Conservation (phyloP, 2,113 vertebrate species). For the Pipa parva region DNA sequence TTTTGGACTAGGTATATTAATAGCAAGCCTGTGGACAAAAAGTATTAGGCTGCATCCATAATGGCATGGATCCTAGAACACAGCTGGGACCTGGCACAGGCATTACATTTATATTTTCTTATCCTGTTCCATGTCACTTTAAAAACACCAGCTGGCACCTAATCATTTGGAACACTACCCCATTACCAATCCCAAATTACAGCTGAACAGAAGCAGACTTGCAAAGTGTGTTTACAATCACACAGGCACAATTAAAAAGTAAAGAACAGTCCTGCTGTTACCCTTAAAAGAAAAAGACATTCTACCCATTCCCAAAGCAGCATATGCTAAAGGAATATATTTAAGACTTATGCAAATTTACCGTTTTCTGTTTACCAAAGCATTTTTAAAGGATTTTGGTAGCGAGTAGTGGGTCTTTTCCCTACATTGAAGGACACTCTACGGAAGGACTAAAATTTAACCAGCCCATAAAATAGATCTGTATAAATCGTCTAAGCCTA, state of each 20-base stretch:
- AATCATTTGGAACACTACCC: constrained; percentile 25
- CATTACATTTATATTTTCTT: constrained; percentile 1
- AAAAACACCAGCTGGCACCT: constrained; percentile 31
- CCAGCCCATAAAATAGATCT: too few relatives aligned
- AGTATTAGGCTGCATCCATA: constrained; percentile 12
- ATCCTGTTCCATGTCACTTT: constrained; percentile 24
- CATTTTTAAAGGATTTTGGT: too few relatives aligned
- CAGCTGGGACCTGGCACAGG: constrained; percentile 19
- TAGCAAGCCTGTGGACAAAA: constrained; percentile 18
- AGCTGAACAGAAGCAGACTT: constrained; percentile 36
- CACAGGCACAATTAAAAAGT: constrained; percentile 24
- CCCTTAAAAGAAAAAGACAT: constrained; percentile 21
- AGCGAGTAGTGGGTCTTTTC: too few relatives aligned
- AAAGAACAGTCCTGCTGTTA: constrained; percentile 29
- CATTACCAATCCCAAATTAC: constrained; percentile 20
- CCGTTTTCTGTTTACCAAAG: too few relatives aligned
- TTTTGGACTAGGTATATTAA: constrained; percentile 28
- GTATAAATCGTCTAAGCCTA: too few relatives aligned
- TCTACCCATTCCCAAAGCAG: not conserved
- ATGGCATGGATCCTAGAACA: constrained; percentile 34
- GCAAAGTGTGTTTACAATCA: constrained; percentile 24
- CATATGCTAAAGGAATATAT: not conserved
- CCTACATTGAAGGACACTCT: too few relatives aligned
- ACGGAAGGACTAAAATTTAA: too few relatives aligned
- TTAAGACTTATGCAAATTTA: too few relatives aligned